Base-by-base conservation (phyloP, 2,888 invertebrate genomes). In the Cerastis rubricosa region DNA sequence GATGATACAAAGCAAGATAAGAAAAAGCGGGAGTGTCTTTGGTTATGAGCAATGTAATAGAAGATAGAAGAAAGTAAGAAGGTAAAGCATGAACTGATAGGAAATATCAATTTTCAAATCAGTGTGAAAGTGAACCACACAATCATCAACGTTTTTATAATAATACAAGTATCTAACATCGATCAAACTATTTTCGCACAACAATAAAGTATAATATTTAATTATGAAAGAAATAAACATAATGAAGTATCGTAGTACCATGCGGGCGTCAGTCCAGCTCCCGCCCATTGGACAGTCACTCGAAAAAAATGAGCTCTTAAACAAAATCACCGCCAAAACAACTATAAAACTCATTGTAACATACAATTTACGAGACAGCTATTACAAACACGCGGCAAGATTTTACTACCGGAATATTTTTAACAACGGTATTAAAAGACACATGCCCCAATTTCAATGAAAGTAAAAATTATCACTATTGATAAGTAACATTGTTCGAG, bases 231-330 rank as follows among this genome's bases (percentile, higher is more conserved):
- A 83, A 80, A 54, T 77, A 80, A 76, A 76, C 63, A 45, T 64
- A 82, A 68, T 77, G 65, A 87, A 90, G 90, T 91, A 91, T 84
- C 91, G 91, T 91, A 92, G 92, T 91, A 92, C 64, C 92, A 91
- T 90, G 91, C 93, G 89, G 91, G 90, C 90, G 90, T 90, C 89
- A 90, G 89, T 91, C 89, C 90, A 86, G 90, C 88, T 92, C 94
- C 94, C 94, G 92, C 94, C 92, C 90, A 86, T 86, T 86, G 89
- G 89, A 92, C 93, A 94, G 84, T 89, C 92, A 93, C 91, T 88
- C 92, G 78, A 91, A 91, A 90, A 86, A 87, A 76, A 81, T 81
- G 90, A 93, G 92, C 92, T 92, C 92, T 83, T 89, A 90, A 91
- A 90, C 92, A 92, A 91, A 89, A 89, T 88, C 88, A 90, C 89